Conservation (phyloP, 1,140 invertebrate genomes). For the Saccostrea glomerata region DNA sequence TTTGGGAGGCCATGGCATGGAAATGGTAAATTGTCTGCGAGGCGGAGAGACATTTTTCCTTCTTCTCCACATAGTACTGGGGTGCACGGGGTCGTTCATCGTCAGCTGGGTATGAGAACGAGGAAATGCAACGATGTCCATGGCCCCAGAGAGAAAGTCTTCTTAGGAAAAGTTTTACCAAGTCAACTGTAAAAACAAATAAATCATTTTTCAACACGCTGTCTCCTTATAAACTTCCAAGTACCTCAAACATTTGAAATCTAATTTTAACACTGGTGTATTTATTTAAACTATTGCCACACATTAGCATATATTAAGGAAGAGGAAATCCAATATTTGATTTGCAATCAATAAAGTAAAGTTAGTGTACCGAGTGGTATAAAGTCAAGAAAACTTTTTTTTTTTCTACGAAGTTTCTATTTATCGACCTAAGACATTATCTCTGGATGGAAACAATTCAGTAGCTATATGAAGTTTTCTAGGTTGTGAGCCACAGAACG, state of each 20-base stretch:
- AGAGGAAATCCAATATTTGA: conserved; percentile 21
- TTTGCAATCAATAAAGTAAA: conserved; percentile 1
- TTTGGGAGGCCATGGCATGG: conserved; percentile 17
- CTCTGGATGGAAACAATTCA: neutral
- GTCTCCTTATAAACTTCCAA: neutral
- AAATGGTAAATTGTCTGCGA: conserved; percentile 2
- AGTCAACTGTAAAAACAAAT: conserved; percentile 6
- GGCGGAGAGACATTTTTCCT: neutral
- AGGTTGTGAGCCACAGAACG: neutral
- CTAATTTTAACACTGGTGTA: neutral
- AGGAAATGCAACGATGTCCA: neutral
- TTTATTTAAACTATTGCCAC: conserved; percentile 8
- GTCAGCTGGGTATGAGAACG: neutral
- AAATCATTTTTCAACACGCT: neutral
- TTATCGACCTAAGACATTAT: neutral
- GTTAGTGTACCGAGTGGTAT: neutral
- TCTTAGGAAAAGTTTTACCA: neutral
- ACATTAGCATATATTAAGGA: neutral
- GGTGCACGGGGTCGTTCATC: neutral
- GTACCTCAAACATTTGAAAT: neutral
- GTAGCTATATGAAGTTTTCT: neutral
- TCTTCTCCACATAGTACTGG: neutral
- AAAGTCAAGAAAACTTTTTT: neutral
- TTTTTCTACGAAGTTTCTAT: neutral
- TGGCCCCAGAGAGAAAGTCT: neutral